Percentiles rank a stretch among this genome's conserved stretches.
These are phyloP conservation scores for Cephus rjabovi DNA, from an alignment of 2,888 invertebrate species.

Conservation along the genomic window DNA sequence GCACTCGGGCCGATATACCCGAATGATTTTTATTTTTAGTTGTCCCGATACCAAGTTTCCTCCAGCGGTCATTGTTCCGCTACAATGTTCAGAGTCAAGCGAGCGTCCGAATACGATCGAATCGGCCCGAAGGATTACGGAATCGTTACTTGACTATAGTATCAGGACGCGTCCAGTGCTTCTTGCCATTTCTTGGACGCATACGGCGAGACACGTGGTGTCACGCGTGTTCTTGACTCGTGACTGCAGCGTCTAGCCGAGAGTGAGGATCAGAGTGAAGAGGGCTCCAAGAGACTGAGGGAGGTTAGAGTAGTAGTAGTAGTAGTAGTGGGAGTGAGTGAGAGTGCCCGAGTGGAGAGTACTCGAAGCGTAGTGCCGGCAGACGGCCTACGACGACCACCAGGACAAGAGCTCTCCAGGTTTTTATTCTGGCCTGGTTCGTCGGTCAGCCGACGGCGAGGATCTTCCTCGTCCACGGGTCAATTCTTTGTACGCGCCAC, in stretches of 20 bases:
- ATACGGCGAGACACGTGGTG: neutral
- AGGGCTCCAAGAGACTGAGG: neutral
- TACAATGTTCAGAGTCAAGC: neutral
- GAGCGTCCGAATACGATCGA: neutral
- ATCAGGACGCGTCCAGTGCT: neutral
- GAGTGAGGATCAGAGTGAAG: neutral
- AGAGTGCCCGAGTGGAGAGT: neutral
- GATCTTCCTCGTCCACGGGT: neutral
- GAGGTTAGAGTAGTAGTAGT: neutral
- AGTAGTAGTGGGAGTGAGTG: neutral
- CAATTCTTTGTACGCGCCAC: no score
- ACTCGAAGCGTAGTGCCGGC: neutral
- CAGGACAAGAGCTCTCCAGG: neutral
- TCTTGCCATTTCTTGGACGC: neutral
- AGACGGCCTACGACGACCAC: neutral
- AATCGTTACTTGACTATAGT: neutral
- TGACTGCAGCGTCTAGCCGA: neutral
- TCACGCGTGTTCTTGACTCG: neutral
- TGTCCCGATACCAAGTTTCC: neutral
- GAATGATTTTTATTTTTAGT: neutral
- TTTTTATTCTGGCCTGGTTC: neutral
- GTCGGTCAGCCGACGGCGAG: neutral
- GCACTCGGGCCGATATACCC: neutral
- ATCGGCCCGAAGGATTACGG: neutral
- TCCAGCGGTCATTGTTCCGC: neutral